phyloP scores from a whole-genome alignment of 2,113 vertebrate genomes.

The Tupaia chinensis region DNA sequence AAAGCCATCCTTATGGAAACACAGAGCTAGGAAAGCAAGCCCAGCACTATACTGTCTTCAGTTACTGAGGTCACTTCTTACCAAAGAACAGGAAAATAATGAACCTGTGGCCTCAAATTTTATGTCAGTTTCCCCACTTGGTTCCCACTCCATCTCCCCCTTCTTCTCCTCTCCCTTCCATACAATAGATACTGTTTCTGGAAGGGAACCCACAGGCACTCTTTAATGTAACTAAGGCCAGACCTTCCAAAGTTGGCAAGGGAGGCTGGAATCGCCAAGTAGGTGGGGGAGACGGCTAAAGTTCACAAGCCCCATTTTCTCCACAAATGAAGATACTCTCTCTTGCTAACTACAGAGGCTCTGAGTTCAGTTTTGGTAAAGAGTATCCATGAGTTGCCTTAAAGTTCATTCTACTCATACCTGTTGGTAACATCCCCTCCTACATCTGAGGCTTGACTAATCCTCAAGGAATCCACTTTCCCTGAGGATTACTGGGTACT shows the following conservation, averaged over 20 bases:
- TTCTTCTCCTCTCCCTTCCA: constrained; percentile 3
- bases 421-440: background rate
- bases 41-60: background rate
- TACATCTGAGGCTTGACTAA: background rate
- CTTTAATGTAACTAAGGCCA: constrained; percentile 4
- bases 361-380: constrained; percentile 27
- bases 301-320: background rate
- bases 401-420: constrained; percentile 10
- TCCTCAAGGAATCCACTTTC: background rate
- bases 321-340: background rate
- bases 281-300: background rate
- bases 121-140: background rate
- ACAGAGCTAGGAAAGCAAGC: background rate
- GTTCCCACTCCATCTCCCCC: background rate
- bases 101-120: background rate
- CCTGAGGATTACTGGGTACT: background rate
- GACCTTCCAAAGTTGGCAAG: background rate
- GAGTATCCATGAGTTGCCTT: background rate
- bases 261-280: background rate
- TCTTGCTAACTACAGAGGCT: background rate
- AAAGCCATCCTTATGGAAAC: background rate
- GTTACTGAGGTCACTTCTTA: background rate
- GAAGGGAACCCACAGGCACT: background rate
- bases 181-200: background rate
- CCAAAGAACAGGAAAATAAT: background rate